Evolutionary conservation across 2,113 vertebrate species (phyloP), one percentile per base, ranked within the genome.

Genomic region (Cromileptes altivelis): DNA sequence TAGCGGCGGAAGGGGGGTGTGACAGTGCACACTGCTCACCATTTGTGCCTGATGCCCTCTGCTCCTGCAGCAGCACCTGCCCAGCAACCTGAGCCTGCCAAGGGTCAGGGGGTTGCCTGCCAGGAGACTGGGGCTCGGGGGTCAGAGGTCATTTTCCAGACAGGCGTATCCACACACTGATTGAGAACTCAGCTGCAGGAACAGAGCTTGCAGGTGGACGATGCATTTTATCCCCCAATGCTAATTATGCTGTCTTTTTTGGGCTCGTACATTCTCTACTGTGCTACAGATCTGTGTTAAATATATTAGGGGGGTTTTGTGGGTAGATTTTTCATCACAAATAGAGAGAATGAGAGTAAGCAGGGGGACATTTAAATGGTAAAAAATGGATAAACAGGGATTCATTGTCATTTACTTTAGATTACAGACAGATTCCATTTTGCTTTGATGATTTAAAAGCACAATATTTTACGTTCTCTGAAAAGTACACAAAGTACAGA

Each of bases 151-250:
- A 94, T 11, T 58, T 75, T 84, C 84, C 87, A 93, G 91, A 88
- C 88, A 86, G 78, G 87, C 88, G 27, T 89, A 75, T 81, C 87
- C 83, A 82, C 81, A 89, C 58, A 15, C 78, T 90, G 82, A 95
- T 94, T 92, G 84, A 91, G 75, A 91, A 91, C 78, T 94, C 91
- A 92, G 92, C 93, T 94, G 93, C 88, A 89, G 45, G 69, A 91
- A 62, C 87, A 88, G 49, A 87, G 63, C 53, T 68, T 85, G 89
- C 92, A 91, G 86, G 91, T 85, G 87, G 88, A 90, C 47, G 71
- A 64, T 2, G 56, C 42, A 79, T 90, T 90, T 87, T 45, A 42
- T 25, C 70, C 71, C 53, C 53, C 7, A 2, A 37, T 1, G 68
- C 45, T n/a, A 70, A 85, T 57, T 75, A 33, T 21, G 60, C 27